Percentiles rank a stretch among this genome's conserved stretches.
Conservation (phyloP, 2,888 invertebrate species). For the Nineta flava region DNA sequence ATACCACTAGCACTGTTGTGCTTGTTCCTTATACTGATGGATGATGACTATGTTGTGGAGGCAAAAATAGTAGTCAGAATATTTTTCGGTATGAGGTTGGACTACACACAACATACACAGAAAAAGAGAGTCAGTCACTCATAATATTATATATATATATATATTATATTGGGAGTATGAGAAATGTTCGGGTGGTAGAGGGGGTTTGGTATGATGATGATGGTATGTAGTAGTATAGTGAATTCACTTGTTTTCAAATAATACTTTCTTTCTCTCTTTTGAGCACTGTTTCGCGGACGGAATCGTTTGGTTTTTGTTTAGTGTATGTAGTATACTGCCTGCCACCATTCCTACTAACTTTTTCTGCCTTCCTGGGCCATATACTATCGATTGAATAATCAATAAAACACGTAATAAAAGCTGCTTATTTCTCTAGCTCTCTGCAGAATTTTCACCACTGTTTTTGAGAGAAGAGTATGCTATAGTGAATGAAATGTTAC, state of each 20-base stretch:
- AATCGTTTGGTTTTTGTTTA: conserved; percentile 3
- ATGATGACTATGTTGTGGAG: too few species aligned
- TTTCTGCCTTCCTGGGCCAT: conserved; percentile 21
- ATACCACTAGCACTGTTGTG: too few species aligned
- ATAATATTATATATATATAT: too few species aligned
- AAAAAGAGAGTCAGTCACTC: too few species aligned
- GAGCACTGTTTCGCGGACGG: conserved; percentile 1
- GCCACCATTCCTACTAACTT: conserved; percentile 2
- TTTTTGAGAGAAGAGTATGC: neutral
- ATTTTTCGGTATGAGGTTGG: too few species aligned
- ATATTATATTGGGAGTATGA: neutral
- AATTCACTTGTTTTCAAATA: conserved; percentile 7
- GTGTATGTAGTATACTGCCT: conserved; percentile 2
- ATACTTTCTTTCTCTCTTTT: conserved; percentile 6
- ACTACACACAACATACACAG: too few species aligned
- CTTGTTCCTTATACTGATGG: too few species aligned
- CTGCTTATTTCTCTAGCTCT: conserved; percentile 19
- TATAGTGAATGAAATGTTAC: neutral
- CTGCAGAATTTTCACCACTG: conserved; percentile 26
- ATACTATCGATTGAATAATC: conserved; percentile 36
- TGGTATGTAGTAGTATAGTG: conserved; percentile 1
- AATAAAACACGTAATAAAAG: conserved; percentile 32
- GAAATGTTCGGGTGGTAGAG: neutral
- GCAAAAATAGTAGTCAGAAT: too few species aligned
- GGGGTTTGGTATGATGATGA: conserved; percentile 5